Evolutionary conservation across 2,888 invertebrate genomes (phyloP).

Genomic region (Mythimna loreyi): DNA sequence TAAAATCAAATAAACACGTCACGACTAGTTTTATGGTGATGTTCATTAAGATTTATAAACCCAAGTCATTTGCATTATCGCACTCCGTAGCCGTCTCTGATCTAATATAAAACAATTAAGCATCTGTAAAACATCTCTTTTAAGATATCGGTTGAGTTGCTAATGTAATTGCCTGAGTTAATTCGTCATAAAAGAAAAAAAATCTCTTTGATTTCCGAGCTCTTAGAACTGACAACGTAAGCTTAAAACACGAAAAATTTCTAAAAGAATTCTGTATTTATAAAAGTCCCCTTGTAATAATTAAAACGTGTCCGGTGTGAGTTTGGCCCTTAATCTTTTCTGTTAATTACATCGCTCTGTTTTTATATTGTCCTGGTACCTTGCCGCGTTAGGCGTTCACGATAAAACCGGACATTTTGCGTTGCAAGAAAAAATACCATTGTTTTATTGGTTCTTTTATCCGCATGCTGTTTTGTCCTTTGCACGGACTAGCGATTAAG

Average conservation of each 20-base stretch:
- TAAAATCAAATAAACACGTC: conserved; percentile 46
- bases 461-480: conserved; percentile 33
- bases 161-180: conserved; percentile 17
- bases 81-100: conserved; percentile 19
- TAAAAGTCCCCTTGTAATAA: conserved; percentile 46
- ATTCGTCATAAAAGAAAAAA: conserved; percentile 14
- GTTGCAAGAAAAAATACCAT: conserved; percentile 40
- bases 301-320: conserved; percentile 56
- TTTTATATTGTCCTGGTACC: conserved; percentile 54
- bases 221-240: conserved; percentile 13
- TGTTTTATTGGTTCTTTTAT: conserved; percentile 46
- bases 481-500: conserved; percentile 34
- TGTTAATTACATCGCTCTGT: conserved; percentile 64
- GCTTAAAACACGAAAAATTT: conserved; percentile 8
- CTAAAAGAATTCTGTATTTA: conserved; percentile 26
- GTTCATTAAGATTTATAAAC: conserved; percentile 43
- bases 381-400: conserved; percentile 52
- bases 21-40: conserved; percentile 41
- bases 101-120: conserved; percentile 14
- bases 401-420: conserved; percentile 47
- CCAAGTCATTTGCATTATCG: conserved; percentile 38
- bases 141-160: conserved; percentile 10
- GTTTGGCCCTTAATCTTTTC: conserved; percentile 64
- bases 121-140: conserved; percentile 7
- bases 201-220: conserved; percentile 9